Percentiles rank a stretch among this genome's conserved stretches.
Evolutionary conservation across 2,888 invertebrate species (phyloP).

Genomic region (Gymnosoma rotundatum): DNA sequence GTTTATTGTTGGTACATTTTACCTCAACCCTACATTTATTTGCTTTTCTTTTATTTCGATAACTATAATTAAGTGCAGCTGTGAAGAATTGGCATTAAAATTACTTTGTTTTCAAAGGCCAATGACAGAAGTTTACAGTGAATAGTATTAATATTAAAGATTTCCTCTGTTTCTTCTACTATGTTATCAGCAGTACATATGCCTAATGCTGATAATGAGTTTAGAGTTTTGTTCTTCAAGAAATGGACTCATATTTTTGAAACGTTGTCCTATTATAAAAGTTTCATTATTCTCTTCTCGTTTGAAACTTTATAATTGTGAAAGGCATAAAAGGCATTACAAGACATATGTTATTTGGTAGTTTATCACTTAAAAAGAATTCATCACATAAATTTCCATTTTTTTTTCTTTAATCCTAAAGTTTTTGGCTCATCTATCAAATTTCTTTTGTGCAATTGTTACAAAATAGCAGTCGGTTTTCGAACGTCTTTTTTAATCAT

Average conservation of each 20-base stretch:
- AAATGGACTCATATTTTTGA: slow-evolving; percentile 39
- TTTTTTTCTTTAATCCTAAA: slow-evolving; percentile 43
- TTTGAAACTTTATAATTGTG: slow-evolving; percentile 44
- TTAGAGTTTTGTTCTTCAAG: slow-evolving; percentile 38
- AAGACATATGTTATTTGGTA: slow-evolving; percentile 50
- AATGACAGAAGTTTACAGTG: slow-evolving; percentile 47
- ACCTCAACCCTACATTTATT: no score
- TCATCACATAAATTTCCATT: slow-evolving; percentile 32
- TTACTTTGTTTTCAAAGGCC: slow-evolving; percentile 42
- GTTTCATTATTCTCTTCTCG: slow-evolving; percentile 42
- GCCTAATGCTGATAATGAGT: slow-evolving; percentile 28
- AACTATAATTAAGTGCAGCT: slow-evolving; percentile 20
- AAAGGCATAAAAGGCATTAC: slow-evolving; percentile 32
- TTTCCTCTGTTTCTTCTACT: slow-evolving; percentile 27
- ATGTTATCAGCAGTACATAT: no score
- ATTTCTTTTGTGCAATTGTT: slow-evolving; percentile 33
- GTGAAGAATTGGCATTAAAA: slow-evolving; percentile 50
- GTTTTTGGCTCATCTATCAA: slow-evolving; percentile 27
- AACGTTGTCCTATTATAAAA: slow-evolving; percentile 29
- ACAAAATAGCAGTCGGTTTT: slow-evolving; percentile 37
- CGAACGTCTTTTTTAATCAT: slow-evolving; percentile 61
- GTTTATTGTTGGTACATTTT: no score
- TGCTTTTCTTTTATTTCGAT: no score
- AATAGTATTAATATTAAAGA: slow-evolving; percentile 22
- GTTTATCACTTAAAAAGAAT: slow-evolving; percentile 30